Percentiles rank a stretch among this genome's conserved stretches.
Evolutionary conservation across 2,113 vertebrate species (phyloP).

Genomic region (Bothrops jararaca): DNA sequence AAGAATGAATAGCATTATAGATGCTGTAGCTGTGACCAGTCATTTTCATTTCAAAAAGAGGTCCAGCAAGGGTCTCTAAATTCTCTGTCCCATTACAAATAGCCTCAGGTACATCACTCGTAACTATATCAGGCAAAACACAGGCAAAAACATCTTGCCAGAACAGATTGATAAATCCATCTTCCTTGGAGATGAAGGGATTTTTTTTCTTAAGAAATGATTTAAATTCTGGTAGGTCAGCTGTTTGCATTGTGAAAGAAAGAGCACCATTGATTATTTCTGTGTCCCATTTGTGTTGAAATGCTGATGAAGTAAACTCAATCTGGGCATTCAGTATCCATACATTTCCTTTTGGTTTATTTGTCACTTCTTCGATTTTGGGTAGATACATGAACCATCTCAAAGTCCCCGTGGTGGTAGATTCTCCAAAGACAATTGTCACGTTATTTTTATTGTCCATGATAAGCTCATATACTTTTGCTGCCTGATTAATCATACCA

Average conservation of each 20-base stretch:
- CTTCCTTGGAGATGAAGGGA: not conserved
- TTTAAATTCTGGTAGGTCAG: not conserved
- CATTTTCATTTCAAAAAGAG: not conserved
- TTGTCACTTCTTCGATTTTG: fast-evolving
- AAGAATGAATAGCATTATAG: not conserved
- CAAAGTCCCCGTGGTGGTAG: not conserved
- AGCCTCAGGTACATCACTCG: not conserved
- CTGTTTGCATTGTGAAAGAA: not conserved
- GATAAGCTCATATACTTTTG: not conserved
- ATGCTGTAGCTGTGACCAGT: not conserved
- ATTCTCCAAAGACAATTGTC: not conserved
- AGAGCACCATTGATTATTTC: not conserved
- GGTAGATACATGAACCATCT: not conserved
- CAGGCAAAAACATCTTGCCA: not conserved
- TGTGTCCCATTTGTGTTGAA: not conserved
- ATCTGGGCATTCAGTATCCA: not conserved
- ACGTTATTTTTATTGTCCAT: not conserved
- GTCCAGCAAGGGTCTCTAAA: not conserved
- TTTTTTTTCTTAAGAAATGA: not conserved
- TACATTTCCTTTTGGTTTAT: not conserved
- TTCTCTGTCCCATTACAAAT: not conserved
- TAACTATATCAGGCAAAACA: not conserved
- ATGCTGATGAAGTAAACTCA: not conserved
- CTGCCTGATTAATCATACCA: not conserved
- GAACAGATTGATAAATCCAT: not conserved